These are phyloP conservation scores for Sipha flava DNA, from an alignment of 1,140 invertebrate genomes.

Conservation along the genomic window DNA sequence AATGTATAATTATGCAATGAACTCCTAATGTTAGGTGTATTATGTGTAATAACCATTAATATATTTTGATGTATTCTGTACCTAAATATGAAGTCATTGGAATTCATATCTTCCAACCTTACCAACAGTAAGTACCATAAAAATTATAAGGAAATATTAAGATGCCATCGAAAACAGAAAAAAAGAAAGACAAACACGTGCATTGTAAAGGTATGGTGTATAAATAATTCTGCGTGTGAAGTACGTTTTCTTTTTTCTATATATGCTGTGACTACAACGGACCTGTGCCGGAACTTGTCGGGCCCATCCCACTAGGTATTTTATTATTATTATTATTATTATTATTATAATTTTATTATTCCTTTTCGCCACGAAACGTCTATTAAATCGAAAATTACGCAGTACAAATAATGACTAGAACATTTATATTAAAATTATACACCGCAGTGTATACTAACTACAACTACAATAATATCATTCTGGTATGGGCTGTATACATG, in stretches of 20 bases:
- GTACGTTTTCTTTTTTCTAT: not conserved
- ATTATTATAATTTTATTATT: slow-evolving; percentile 31
- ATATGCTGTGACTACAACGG: not conserved
- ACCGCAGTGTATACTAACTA: not conserved
- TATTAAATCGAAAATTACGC: slow-evolving; percentile 32
- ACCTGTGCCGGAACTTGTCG: slow-evolving; percentile 10
- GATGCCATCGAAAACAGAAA: not conserved
- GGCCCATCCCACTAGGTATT: slow-evolving; percentile 24
- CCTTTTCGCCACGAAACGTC: slow-evolving; percentile 29
- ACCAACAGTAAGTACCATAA: not conserved
- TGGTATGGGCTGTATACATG: not conserved
- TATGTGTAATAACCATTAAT: not conserved
- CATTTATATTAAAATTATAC: slow-evolving; percentile 33
- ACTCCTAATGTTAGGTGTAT: not conserved
- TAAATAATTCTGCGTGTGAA: not conserved
- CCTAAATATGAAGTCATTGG: not conserved
- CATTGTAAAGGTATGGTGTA: not conserved
- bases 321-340: slow-evolving; percentile 29
- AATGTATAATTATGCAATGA: slow-evolving; percentile 7
- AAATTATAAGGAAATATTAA: not conserved
- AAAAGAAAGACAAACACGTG: not conserved
- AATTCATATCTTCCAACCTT: not conserved
- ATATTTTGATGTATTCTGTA: slow-evolving; percentile 13
- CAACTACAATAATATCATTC: slow-evolving; percentile 10
- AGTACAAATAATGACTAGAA: slow-evolving; percentile 29